Conservation (phyloP, 2,113 vertebrate genomes). For the Hiodon tergisus region DNA sequence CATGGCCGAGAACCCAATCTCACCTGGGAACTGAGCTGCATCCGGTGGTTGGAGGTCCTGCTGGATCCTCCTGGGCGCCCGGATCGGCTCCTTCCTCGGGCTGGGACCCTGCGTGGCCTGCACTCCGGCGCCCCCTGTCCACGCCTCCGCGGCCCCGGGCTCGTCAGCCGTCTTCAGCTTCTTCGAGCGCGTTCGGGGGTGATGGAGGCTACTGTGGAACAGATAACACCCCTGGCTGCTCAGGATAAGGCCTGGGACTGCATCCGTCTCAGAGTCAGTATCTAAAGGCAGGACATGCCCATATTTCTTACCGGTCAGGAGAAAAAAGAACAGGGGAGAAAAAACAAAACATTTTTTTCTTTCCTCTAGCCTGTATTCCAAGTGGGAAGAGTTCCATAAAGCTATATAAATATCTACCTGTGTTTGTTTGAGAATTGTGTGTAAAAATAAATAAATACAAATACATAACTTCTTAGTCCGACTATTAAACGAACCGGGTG, state of each 20-base stretch:
- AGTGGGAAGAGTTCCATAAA: too few species aligned
- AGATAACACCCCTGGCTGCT: conserved; percentile 41
- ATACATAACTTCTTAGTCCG: too few species aligned
- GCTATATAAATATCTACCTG: too few species aligned
- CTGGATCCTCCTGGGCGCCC: conserved; percentile 33
- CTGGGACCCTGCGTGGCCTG: conserved; percentile 44
- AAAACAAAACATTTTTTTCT: background rate
- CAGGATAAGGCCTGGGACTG: conserved; percentile 45
- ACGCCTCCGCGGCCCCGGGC: conserved; percentile 49
- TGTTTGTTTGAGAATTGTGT: too few species aligned
- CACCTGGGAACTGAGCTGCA: conserved; percentile 53
- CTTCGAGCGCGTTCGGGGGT: conserved; percentile 76
- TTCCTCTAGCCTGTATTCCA: too few species aligned
- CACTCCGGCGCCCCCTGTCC: conserved; percentile 42
- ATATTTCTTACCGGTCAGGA: background rate
- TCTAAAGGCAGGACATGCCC: background rate
- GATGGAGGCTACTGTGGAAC: conserved; percentile 63
- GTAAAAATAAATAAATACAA: too few species aligned
- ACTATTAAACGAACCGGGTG: too few species aligned
- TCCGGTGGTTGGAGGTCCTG: conserved; percentile 43
- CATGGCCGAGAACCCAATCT: conserved; percentile 48
- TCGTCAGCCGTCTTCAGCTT: conserved; percentile 74
- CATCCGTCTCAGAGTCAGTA: conserved; percentile 32
- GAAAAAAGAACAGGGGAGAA: background rate
- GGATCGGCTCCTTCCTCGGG: conserved; percentile 47